Percentiles rank a stretch among this genome's conserved stretches.
These are phyloP conservation scores for Hylia prasina DNA, from an alignment of 2,113 vertebrate genomes.

Conservation along the genomic window DNA sequence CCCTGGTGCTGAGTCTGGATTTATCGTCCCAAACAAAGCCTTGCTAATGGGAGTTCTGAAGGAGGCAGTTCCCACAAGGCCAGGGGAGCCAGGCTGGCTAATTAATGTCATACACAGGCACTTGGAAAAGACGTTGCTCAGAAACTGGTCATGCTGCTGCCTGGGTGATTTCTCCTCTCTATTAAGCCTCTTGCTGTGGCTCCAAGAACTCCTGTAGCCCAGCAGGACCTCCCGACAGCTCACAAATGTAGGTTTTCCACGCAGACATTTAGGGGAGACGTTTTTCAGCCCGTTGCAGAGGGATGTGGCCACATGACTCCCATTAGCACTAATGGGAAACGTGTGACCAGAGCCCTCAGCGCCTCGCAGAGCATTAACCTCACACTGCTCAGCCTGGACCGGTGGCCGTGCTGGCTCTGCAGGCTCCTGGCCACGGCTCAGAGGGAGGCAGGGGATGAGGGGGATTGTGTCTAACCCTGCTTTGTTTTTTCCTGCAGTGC, in stretches of 20 bases:
- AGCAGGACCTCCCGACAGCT: conserved; percentile 10
- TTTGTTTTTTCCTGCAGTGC: conserved; percentile 73
- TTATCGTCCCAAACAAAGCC: conserved; percentile 33
- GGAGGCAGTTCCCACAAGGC: not conserved
- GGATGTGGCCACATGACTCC: conserved; percentile 18
- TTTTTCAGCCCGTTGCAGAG: not conserved
- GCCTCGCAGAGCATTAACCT: not conserved
- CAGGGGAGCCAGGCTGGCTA: not conserved
- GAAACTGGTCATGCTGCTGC: conserved; percentile 32
- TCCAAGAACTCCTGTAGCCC: conserved; percentile 50
- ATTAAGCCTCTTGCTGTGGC: not conserved
- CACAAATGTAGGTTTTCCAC: not conserved
- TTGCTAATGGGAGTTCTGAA: not conserved
- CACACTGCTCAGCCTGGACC: not conserved
- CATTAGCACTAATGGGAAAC: conserved; percentile 52
- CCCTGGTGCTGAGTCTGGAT: conserved; percentile 4
- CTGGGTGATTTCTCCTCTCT: conserved; percentile 17
- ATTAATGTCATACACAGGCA: conserved; percentile 37
- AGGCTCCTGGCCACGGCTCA: not conserved
- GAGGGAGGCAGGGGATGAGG: not conserved
- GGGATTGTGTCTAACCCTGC: not conserved
- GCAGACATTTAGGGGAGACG: not conserved
- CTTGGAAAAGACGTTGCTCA: conserved; percentile 19
- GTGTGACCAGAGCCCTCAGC: not conserved
- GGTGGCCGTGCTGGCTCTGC: not conserved